Evolutionary conservation across 2,113 vertebrate genomes (phyloP).

Genomic region (Podocnemis expansa): DNA sequence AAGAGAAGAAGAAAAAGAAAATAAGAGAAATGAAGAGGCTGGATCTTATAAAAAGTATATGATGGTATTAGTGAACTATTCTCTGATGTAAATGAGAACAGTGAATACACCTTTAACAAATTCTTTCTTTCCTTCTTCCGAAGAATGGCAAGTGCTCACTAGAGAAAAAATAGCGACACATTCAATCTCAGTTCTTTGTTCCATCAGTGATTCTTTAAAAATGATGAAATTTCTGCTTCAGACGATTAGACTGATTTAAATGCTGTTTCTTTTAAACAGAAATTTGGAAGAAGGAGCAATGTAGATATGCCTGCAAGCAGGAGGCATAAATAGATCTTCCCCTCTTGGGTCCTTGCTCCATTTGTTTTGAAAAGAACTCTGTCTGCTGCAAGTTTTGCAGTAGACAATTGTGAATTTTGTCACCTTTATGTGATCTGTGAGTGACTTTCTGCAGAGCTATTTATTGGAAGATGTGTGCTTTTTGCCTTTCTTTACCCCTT

Average conservation of each 20-base stretch:
- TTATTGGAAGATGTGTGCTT: neutral
- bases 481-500: rapidly evolving
- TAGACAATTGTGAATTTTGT: neutral
- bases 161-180: neutral
- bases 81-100: neutral
- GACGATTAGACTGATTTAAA: slow-evolving; percentile 21
- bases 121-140: neutral
- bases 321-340: rapidly evolving
- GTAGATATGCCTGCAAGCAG: neutral
- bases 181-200: neutral
- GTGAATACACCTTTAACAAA: neutral
- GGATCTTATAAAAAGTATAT: neutral
- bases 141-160: neutral
- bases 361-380: neutral
- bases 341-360: neutral
- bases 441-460: neutral
- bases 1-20: neutral
- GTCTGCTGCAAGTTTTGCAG: neutral
- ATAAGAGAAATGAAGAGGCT: neutral
- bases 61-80: neutral
- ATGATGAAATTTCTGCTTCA: slow-evolving; percentile 25
- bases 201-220: slow-evolving; percentile 24
- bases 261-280: neutral
- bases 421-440: neutral
- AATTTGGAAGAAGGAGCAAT: neutral